These are phyloP conservation scores for Lithophane ornitopus DNA, from an alignment of 2,888 invertebrate genomes.

Conservation along the genomic window DNA sequence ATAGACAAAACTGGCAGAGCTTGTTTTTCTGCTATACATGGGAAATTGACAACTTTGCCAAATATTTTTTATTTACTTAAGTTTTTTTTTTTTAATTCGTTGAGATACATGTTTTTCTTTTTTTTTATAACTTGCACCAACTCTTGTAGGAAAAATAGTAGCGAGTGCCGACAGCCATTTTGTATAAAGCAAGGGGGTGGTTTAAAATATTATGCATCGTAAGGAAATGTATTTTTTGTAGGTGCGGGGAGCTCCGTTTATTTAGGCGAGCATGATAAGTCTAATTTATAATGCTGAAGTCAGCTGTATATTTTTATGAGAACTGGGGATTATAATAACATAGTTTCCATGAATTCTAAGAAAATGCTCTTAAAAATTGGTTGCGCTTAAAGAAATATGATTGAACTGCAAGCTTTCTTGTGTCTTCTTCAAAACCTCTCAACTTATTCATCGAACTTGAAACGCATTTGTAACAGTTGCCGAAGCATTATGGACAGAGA, in stretches of 20 bases:
- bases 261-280: constrained; percentile 78
- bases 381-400: neutral
- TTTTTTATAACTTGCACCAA: constrained; percentile 65
- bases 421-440: neutral
- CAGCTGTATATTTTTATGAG: constrained; percentile 62
- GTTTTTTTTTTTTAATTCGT: neutral
- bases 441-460: neutral
- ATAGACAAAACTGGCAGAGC: neutral
- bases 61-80: neutral
- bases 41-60: neutral
- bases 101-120: no score
- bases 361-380: neutral
- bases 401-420: neutral
- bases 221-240: constrained; percentile 85
- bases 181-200: constrained; percentile 87
- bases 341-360: constrained; percentile 6
- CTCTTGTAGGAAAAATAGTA: constrained; percentile 84
- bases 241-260: constrained; percentile 70
- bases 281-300: constrained; percentile 78
- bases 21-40: neutral
- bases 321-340: constrained; percentile 37
- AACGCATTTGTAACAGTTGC: neutral
- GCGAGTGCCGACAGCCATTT: constrained; percentile 89
- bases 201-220: constrained; percentile 88
- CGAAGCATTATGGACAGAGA: neutral